phyloP scores from a whole-genome alignment of 2,797 vertebrate species.

The Amblyopsis hoosieri region DNA sequence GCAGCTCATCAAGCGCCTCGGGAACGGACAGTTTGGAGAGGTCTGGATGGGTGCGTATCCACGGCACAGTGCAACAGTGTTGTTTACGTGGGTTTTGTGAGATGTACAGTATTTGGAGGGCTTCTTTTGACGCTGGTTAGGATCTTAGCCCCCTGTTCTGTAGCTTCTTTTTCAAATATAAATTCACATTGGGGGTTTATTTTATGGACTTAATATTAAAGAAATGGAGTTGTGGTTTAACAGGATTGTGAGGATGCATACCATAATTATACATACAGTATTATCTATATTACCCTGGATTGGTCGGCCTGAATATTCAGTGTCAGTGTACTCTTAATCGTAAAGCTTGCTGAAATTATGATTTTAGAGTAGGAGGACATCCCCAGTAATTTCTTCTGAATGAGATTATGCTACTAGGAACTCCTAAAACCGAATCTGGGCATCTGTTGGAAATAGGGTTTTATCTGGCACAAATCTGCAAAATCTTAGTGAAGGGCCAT shows the following conservation, averaged over 20 bases:
- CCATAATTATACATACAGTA: not conserved
- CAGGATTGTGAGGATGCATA: slow-evolving; percentile 9
- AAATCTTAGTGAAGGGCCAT: slow-evolving; percentile 1
- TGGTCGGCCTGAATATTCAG: no score
- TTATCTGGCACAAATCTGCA: not conserved
- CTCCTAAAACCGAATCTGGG: slow-evolving; percentile 3
- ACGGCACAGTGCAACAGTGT: not conserved
- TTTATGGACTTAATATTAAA: no score
- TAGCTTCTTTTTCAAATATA: no score
- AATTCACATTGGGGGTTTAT: no score
- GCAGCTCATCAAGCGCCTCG: slow-evolving; percentile 99
- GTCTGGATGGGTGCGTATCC: slow-evolving; percentile 98
- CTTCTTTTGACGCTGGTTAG: no score
- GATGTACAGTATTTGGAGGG: no score
- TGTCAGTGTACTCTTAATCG: no score
- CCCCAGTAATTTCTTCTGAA: slow-evolving; percentile 8
- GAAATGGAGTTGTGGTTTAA: slow-evolving; percentile 43
- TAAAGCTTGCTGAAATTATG: no score
- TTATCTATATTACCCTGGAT: no score
- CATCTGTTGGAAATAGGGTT: slow-evolving; percentile 3
- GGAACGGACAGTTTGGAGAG: slow-evolving; percentile 99
- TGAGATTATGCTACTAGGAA: slow-evolving; percentile 8
- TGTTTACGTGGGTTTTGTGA: no score
- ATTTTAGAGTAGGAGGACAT: not conserved
- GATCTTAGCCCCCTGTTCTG: no score